Evolutionary conservation across 2,888 invertebrate genomes (phyloP).

Genomic region (Ctenicera cuprea): DNA sequence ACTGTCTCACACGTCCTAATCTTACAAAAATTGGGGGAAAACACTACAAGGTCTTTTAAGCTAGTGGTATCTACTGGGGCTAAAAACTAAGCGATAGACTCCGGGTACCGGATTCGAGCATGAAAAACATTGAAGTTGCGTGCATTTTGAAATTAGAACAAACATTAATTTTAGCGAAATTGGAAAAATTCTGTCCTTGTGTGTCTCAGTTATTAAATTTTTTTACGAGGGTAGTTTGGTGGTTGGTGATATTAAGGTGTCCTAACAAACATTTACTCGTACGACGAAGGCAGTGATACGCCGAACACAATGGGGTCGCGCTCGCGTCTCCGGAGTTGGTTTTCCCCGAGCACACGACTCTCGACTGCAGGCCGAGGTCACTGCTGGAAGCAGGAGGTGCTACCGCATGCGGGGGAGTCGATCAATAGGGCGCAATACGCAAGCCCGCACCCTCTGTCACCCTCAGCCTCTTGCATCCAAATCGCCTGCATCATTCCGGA

Average conservation of each 20-base stretch:
- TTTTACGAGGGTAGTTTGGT: too few species aligned
- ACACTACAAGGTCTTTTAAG: slow-evolving; percentile 27
- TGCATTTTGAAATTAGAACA: slow-evolving; percentile 8
- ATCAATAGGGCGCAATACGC: slow-evolving; percentile 61
- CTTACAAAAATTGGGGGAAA: slow-evolving; percentile 4
- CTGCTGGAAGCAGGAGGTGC: slow-evolving; percentile 73
- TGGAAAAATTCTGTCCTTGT: slow-evolving; percentile 1
- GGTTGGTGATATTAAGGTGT: slow-evolving; percentile 17
- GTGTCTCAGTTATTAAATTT: background rate
- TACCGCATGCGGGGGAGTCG: slow-evolving; percentile 72
- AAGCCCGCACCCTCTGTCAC: slow-evolving; percentile 55
- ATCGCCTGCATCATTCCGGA: slow-evolving; percentile 49
- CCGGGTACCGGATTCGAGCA: slow-evolving; percentile 4
- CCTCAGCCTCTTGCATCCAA: slow-evolving; percentile 52
- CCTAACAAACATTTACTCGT: slow-evolving; percentile 38
- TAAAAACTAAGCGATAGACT: slow-evolving; percentile 3
- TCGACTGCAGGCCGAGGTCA: slow-evolving; percentile 74
- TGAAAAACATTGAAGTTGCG: background rate
- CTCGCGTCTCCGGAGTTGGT: slow-evolving; percentile 47
- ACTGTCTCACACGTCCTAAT: slow-evolving; percentile 20
- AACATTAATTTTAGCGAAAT: background rate
- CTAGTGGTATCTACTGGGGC: background rate
- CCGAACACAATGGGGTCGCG: slow-evolving; percentile 52
- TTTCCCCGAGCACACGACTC: slow-evolving; percentile 71
- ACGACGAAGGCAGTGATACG: slow-evolving; percentile 50